Conservation (phyloP, 1,140 invertebrate genomes). For the Diuraphis noxia region DNA sequence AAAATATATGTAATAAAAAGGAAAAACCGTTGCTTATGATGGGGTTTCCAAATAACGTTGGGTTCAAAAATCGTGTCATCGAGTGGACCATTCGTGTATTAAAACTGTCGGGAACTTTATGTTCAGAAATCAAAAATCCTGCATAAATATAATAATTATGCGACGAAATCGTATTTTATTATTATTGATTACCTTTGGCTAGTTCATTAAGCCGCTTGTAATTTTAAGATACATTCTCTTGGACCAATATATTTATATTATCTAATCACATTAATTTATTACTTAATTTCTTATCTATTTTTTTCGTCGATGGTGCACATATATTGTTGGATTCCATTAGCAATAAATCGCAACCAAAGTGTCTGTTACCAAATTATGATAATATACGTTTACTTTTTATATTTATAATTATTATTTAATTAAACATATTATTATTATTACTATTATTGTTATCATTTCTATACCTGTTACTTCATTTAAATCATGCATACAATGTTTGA, state of each 20-base stretch:
- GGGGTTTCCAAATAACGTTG: not conserved
- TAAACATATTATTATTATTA: conserved; percentile 30
- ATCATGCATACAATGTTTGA: not conserved
- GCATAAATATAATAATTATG: conserved; percentile 9
- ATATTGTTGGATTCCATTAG: conserved; percentile 50
- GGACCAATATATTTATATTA: conserved; percentile 48
- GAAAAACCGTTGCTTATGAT: not conserved
- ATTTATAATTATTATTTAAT: conserved; percentile 24
- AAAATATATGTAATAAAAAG: not conserved
- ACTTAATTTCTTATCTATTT: conserved; percentile 35
- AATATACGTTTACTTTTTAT: conserved; percentile 43
- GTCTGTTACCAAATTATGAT: conserved; percentile 48
- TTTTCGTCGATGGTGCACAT: conserved; percentile 37
- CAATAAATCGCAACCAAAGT: conserved; percentile 47
- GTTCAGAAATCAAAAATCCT: conserved; percentile 4
- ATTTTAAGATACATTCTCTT: conserved; percentile 51
- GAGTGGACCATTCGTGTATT: not conserved
- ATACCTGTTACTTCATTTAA: conserved; percentile 18
- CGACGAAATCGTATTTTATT: conserved; percentile 14
- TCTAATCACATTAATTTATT: conserved; percentile 27
- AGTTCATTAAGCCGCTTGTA: conserved; percentile 32
- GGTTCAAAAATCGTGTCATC: conserved; percentile 24
- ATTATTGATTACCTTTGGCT: conserved; percentile 42
- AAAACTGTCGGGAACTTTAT: not conserved
- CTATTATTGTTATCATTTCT: conserved; percentile 12